Evolutionary conservation across 2,113 vertebrate species (phyloP).

Genomic region (Mesembrinibis cayennensis): DNA sequence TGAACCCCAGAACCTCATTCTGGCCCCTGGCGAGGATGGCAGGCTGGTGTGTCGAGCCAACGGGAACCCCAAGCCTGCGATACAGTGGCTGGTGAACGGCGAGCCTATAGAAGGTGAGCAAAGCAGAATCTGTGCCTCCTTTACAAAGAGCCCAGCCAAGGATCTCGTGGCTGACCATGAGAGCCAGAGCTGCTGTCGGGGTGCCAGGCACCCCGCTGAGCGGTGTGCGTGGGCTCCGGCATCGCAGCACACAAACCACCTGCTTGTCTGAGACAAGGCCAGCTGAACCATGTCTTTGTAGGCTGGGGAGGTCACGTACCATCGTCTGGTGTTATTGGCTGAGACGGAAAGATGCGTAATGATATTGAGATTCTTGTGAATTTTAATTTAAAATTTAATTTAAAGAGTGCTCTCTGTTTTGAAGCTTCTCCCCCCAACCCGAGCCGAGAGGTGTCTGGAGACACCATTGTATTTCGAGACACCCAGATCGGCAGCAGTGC

Average conservation of each 20-base stretch:
- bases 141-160: not conserved
- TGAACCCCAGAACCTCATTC: slow-evolving; percentile 88
- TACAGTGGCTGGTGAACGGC: slow-evolving; percentile 92
- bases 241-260: not conserved
- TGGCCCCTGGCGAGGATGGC: slow-evolving; percentile 89
- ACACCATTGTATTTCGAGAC: slow-evolving; percentile 91
- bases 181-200: not conserved
- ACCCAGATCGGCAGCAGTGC: slow-evolving; percentile 92
- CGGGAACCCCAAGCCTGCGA: slow-evolving; percentile 91
- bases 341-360: rapidly evolving
- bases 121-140: not conserved
- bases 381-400: rapidly evolving
- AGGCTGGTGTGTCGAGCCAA: slow-evolving; percentile 91
- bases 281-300: rapidly evolving
- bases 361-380: rapidly evolving
- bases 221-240: rapidly evolving
- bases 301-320: rapidly evolving
- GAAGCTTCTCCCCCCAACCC: slow-evolving; percentile 79
- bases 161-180: rapidly evolving
- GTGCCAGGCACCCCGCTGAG: not conserved
- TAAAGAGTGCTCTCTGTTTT: not conserved
- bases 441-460: slow-evolving; percentile 83
- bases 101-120: slow-evolving; percentile 85
- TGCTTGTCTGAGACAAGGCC: rapidly evolving
- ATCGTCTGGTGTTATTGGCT: rapidly evolving